Evolutionary conservation across 1,140 invertebrate genomes (phyloP), one percentile per base, ranked within the genome.

Genomic region (Druon quercuslanigerum): DNA sequence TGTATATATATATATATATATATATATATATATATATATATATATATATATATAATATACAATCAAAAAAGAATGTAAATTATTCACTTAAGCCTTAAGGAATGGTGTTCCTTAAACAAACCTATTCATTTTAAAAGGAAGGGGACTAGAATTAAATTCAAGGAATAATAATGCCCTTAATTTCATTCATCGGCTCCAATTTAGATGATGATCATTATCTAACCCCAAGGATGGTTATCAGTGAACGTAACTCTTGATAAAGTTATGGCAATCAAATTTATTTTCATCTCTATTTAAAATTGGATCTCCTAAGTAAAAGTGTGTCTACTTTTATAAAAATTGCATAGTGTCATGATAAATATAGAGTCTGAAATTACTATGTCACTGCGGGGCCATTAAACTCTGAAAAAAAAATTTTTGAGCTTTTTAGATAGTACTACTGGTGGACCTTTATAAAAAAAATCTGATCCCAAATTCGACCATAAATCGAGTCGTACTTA

Each of bases 181-280:
- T 66, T 8, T 33, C 20, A 40, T 33, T 40, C 33, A 16, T 66
- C 25, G 33, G 16, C 57, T 33, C 16, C 20, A 66, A 66, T 66
- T 66, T 66, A 66, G 25, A 25, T 25, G 57, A 66, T 66, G 20
- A 33, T 40, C 57, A 66, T 66, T 66, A 33, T 66, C 20, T 25
- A 25, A 66, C 19, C 13, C 20, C 16, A 66, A 33, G 25, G 57
- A 33, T 33, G 2, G 57, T 66, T 66, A 16, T 14, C 57, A 25
- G 25, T 40, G 57, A 66, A 40, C 33, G 19, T 14, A 14, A 0
- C 57, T 66, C 20, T 33, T 33, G 57, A 66, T 66, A 13, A 40
- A 66, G 25, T 66, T 66, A 16, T 13, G 16, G n/a, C 57, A 66
- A 33, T 66, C 57, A 66, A n/a, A 57, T 57, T 1, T 14, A 2